A percentile compares a stretch with the other conserved stretches of the same genome.
phyloP scores from a whole-genome alignment of 2,113 vertebrate species.

The Onychostoma macrolepis region DNA sequence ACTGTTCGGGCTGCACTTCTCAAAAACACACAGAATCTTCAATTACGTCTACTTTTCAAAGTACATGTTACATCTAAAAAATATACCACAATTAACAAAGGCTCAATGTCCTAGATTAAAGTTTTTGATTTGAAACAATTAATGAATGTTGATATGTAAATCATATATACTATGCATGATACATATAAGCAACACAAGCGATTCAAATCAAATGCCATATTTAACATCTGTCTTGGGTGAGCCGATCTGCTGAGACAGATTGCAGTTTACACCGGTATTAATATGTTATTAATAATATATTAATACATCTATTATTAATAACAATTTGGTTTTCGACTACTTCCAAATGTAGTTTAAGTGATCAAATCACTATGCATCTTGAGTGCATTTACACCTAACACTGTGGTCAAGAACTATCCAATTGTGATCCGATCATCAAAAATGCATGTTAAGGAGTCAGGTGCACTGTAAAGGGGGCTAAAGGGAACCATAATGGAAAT shows the following conservation, averaged over 20 bases:
- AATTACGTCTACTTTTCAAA: not conserved
- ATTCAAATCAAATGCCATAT: not conserved
- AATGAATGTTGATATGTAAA: not conserved
- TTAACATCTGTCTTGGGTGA: not conserved
- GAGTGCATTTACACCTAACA: not conserved
- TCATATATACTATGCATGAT: not conserved
- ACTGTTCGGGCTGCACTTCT: not conserved
- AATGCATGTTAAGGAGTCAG: not conserved
- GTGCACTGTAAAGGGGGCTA: not conserved
- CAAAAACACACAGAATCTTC: not conserved
- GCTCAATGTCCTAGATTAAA: not conserved
- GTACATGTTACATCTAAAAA: not conserved
- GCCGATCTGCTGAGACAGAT: not conserved
- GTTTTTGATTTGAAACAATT: not conserved
- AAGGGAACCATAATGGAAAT: not conserved
- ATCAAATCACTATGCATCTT: not conserved
- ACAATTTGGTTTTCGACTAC: not conserved
- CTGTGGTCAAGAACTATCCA: not conserved
- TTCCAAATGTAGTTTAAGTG: not conserved
- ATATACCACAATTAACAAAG: not conserved
- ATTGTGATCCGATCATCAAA: not conserved
- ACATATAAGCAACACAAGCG: not conserved
- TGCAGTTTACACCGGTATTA: not conserved
- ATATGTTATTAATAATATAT: constrained; percentile 21
- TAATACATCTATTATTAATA: not conserved